Percentiles rank a stretch among this genome's conserved stretches.
phyloP scores from a whole-genome alignment of 2,888 invertebrate species.

The Drosophila nigritarsus region DNA sequence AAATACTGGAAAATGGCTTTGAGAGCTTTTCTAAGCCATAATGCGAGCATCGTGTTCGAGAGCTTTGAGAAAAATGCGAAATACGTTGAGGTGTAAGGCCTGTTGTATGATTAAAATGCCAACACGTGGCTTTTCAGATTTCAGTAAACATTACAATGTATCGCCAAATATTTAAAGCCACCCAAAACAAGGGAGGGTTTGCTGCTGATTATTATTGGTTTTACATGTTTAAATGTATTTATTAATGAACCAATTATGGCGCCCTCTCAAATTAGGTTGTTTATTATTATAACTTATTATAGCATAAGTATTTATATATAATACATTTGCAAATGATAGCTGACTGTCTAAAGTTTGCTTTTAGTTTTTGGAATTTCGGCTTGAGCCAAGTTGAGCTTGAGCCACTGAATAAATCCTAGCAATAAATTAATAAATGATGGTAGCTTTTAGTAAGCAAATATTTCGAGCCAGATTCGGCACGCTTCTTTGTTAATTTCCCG shows the following conservation, averaged over 20 bases:
- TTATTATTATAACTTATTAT: not conserved
- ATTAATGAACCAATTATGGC: not conserved
- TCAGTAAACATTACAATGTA: not conserved
- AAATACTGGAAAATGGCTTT: not conserved
- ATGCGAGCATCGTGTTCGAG: not conserved
- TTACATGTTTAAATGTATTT: not conserved
- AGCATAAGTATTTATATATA: not conserved
- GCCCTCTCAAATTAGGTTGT: not conserved
- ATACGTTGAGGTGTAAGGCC: not conserved
- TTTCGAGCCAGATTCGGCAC: constrained; percentile 74
- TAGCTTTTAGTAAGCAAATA: constrained; percentile 65
- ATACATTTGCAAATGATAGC: not conserved
- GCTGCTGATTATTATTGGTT: not conserved
- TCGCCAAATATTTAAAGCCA: not conserved
- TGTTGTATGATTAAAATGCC: constrained; percentile 18
- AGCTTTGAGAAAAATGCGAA: not conserved
- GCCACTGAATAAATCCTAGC: constrained; percentile 26
- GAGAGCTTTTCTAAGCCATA: not conserved
- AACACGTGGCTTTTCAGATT: constrained; percentile 31
- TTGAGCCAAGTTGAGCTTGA: not conserved
- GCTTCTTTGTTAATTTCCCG: constrained; percentile 77
- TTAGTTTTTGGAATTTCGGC: not conserved
- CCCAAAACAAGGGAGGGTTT: not conserved
- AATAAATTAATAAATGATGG: constrained; percentile 61
- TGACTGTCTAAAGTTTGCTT: not conserved